Percentiles rank a stretch among this genome's conserved stretches.
Conservation (phyloP, 2,797 vertebrate species). For the Phoebastria nigripes region DNA sequence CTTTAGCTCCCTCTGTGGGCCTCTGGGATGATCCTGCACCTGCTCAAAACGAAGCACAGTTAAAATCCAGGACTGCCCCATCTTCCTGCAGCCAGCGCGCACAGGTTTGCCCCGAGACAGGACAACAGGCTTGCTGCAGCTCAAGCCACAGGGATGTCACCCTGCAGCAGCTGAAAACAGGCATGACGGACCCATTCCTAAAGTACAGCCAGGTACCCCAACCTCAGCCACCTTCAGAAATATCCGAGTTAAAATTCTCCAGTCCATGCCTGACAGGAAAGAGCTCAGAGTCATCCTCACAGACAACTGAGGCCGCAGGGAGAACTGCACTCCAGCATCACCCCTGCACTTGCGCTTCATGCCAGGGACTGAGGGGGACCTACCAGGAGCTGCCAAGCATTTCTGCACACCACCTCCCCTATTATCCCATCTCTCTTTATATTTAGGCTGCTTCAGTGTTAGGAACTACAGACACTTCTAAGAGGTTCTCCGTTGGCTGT, state of each 20-base stretch:
- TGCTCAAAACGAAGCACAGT: not conserved
- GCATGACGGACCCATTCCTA: accelerated
- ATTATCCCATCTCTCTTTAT: accelerated
- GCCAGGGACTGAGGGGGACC: not conserved
- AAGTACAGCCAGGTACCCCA: not conserved
- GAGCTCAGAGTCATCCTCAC: not conserved
- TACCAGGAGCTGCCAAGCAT: not conserved
- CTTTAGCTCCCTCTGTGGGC: conserved; percentile 13
- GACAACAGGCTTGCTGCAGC: not conserved
- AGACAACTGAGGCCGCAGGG: not conserved
- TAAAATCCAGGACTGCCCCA: not conserved
- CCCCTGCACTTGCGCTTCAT: not conserved
- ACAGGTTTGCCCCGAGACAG: not conserved
- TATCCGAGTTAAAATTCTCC: no score
- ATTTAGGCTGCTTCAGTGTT: not conserved
- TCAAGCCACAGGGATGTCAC: accelerated
- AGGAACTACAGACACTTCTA: not conserved
- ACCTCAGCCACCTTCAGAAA: not conserved
- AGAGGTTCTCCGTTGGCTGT: not conserved
- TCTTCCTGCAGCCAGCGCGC: accelerated
- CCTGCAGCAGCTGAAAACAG: not conserved
- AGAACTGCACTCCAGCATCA: not conserved
- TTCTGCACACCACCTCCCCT: not conserved
- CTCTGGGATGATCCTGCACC: not conserved
- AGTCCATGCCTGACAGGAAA: no score